A percentile compares a stretch with the other conserved stretches of the same genome.
These are phyloP conservation scores for Trissolcus japonicus DNA, from an alignment of 2,888 invertebrate genomes.

Conservation along the genomic window DNA sequence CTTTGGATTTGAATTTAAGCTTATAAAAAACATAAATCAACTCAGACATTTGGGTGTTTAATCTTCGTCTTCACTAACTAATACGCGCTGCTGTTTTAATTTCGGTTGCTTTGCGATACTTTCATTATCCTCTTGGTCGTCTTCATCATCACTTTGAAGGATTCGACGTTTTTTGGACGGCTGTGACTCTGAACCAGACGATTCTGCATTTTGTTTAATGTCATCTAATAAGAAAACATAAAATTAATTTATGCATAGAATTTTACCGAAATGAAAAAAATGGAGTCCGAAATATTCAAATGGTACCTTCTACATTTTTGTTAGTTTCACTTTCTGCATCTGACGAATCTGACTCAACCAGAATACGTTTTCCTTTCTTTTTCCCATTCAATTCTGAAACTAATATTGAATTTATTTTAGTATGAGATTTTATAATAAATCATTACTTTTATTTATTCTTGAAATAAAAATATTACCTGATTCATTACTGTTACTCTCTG, in stretches of 20 bases:
- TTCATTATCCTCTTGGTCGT: conserved; percentile 45
- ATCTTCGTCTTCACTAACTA: conserved; percentile 69
- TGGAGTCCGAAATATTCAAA: neutral
- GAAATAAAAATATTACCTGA: too few species aligned
- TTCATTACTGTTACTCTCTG: too few species aligned
- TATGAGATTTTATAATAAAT: too few species aligned
- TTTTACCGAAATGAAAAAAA: neutral
- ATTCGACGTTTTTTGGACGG: conserved; percentile 69
- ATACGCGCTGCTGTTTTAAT: conserved; percentile 57
- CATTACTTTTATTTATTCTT: too few species aligned
- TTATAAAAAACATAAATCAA: neutral
- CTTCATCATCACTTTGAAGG: conserved; percentile 71
- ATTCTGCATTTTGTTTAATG: conserved; percentile 63
- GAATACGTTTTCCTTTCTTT: too few species aligned
- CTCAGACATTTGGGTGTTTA: conserved; percentile 25
- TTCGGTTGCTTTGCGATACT: conserved; percentile 23
- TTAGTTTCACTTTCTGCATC: too few species aligned
- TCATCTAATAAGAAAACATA: conserved; percentile 57
- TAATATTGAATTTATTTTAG: too few species aligned
- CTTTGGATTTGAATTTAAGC: neutral
- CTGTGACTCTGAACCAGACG: conserved; percentile 64
- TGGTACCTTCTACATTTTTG: too few species aligned
- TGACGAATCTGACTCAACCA: too few species aligned
- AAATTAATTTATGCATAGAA: neutral
- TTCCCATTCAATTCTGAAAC: too few species aligned